Percentiles rank a stretch among this genome's conserved stretches.
Evolutionary conservation across 2,888 invertebrate genomes (phyloP).

Genomic region (Zhuqinia jingwanae): DNA sequence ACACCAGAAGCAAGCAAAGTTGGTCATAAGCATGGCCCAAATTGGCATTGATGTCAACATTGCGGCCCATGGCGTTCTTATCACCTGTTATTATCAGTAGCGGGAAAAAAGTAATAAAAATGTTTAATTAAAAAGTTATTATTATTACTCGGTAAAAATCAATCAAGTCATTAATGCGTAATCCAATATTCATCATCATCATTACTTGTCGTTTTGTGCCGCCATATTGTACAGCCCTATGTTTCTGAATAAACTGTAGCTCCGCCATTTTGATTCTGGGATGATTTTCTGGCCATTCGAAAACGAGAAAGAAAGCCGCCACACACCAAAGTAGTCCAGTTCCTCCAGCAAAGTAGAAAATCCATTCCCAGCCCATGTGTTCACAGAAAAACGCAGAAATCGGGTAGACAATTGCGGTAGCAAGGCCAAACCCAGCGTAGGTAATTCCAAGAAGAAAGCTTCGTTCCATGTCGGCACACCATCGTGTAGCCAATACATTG

Average conservation of each 20-base stretch:
- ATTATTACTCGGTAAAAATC: background rate
- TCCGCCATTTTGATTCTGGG: conserved; percentile 82
- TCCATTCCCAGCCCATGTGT: conserved; percentile 84
- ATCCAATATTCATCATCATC: conserved; percentile 77
- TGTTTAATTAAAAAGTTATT: conserved; percentile 23
- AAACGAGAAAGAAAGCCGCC: conserved; percentile 82
- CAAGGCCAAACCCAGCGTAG: conserved; percentile 82
- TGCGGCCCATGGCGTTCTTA: conserved; percentile 82
- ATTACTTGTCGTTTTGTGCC: conserved; percentile 75
- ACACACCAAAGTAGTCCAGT: conserved; percentile 82
- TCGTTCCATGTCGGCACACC: conserved; percentile 81
- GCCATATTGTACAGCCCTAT: conserved; percentile 75
- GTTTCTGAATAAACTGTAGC: conserved; percentile 78
- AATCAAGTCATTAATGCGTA: background rate
- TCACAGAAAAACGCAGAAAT: conserved; percentile 84
- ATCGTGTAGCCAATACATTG: conserved; percentile 79
- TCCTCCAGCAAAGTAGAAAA: conserved; percentile 84
- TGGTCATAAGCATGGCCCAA: conserved; percentile 82
- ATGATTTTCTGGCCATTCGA: conserved; percentile 83
- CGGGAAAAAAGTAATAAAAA: background rate
- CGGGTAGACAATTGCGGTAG: conserved; percentile 83
- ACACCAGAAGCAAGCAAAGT: conserved; percentile 82
- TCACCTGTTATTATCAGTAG: conserved; percentile 77
- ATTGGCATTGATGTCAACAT: conserved; percentile 82
- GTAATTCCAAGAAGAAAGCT: conserved; percentile 81